Evolutionary conservation across 2,888 invertebrate genomes (phyloP), one percentile per base, ranked within the genome.

Genomic region (Nyleta sp.): DNA sequence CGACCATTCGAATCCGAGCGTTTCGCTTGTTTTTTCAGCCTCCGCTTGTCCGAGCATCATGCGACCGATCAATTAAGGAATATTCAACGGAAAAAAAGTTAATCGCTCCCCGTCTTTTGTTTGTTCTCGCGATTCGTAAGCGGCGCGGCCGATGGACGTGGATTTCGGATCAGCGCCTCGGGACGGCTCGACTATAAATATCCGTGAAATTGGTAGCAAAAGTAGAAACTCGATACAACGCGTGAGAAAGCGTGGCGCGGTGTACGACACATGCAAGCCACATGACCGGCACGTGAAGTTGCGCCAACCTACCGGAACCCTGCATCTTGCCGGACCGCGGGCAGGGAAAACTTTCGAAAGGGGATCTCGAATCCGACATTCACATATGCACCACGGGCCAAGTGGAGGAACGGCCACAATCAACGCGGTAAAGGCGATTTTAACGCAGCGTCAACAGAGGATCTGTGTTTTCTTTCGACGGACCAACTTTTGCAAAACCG

Each of bases 51-150:
- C 8, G 31, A 46, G 35, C 17, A 46, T 17, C 59, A 28, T 33
- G 33, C 13, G 2, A n/a, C 24, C 50, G 15, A 53, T 72, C 60
- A 60, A 72, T 70, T 70, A 62, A 62, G 50, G 28, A 33, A 48
- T 8, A 17, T 13, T 42, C 15, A 13, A 48, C 2, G 24, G 5
- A 22, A 24, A 48, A 18, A 44, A 15, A 44, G 20, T n/a, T 10
- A 8, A 8, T 20, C n/a, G n/a, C n/a, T n/a, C n/a, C n/a, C n/a
- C n/a, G n/a, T n/a, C n/a, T n/a, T n/a, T n/a, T n/a, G n/a, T n/a
- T n/a, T n/a, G n/a, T n/a, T n/a, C n/a, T n/a, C n/a, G n/a, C n/a
- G n/a, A n/a, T n/a, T n/a, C n/a, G n/a, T n/a, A n/a, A n/a, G n/a
- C n/a, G n/a, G n/a, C n/a, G n/a, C n/a, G n/a, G n/a, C n/a, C n/a